Evolutionary conservation across 2,888 invertebrate genomes (phyloP).

Genomic region (Epinotia bilunana): DNA sequence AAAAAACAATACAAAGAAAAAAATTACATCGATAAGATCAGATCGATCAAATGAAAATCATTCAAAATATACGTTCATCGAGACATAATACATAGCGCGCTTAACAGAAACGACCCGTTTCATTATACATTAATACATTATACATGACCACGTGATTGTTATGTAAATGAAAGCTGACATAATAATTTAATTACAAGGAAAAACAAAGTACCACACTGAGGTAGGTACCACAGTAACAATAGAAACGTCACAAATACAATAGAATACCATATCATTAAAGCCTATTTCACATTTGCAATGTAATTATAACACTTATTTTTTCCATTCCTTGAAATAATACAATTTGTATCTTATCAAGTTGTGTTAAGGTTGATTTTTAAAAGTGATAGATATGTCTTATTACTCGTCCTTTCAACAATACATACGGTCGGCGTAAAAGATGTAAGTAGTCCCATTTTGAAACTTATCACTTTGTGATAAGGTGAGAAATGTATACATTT

Average conservation of each 20-base stretch:
- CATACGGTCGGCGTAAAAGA: no score
- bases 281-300: not conserved
- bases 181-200: constrained; percentile 26
- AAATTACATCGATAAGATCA: no score
- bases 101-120: not conserved
- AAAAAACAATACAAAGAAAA: no score
- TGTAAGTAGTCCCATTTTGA: no score
- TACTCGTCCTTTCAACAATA: not conserved
- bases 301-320: constrained; percentile 4
- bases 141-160: constrained; percentile 17
- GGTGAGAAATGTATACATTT: not conserved
- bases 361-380: not conserved
- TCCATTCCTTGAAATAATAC: not conserved
- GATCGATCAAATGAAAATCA: no score
- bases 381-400: not conserved
- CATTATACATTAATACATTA: not conserved
- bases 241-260: constrained; percentile 7
- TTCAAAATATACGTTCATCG: not conserved
- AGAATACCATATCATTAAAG: not conserved
- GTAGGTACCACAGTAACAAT: not conserved
- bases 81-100: constrained; percentile 12
- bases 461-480: no score
- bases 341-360: not conserved
- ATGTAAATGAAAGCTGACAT: constrained; percentile 12
- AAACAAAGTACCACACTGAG: constrained; percentile 2